Evolutionary conservation across 2,888 invertebrate species (phyloP).

Genomic region (Diarsia dahlii): DNA sequence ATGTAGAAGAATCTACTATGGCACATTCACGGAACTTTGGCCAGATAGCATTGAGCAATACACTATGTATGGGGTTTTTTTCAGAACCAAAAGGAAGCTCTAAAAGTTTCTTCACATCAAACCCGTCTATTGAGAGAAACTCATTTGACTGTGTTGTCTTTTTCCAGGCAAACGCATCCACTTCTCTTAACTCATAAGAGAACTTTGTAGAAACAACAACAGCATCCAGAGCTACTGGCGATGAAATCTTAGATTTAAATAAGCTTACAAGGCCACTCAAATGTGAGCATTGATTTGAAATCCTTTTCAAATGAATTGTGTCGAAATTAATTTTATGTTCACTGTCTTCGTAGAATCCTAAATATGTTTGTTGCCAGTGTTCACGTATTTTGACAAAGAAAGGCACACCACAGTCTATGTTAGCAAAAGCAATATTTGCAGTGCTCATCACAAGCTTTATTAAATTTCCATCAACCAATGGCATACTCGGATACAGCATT

Average conservation of each 20-base stretch:
- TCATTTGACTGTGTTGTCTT: constrained; percentile 87
- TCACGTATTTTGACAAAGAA: constrained; percentile 96
- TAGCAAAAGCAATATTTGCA: constrained; percentile 95
- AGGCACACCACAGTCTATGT: constrained; percentile 95
- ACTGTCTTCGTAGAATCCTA: constrained; percentile 95
- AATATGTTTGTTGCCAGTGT: constrained; percentile 94
- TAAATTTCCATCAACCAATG: constrained; percentile 92
- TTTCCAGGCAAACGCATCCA: constrained; percentile 92
- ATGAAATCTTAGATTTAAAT: constrained; percentile 97
- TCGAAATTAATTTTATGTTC: constrained; percentile 96
- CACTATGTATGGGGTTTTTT: constrained; percentile 94
- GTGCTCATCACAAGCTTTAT: constrained; percentile 96
- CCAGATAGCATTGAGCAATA: constrained; percentile 96
- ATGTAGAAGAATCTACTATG: constrained; percentile 96
- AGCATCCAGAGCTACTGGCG: constrained; percentile 91
- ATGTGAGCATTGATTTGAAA: constrained; percentile 95
- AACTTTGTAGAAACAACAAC: constrained; percentile 94
- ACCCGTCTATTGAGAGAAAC: constrained; percentile 87
- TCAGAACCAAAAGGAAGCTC: constrained; percentile 96
- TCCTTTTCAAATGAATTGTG: constrained; percentile 95
- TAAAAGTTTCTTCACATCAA: constrained; percentile 86
- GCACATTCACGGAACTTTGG: constrained; percentile 95
- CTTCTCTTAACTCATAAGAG: constrained; percentile 93
- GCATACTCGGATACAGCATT: constrained; percentile 92
- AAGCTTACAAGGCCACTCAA: constrained; percentile 95